Percentiles rank a stretch among this genome's conserved stretches.
These are phyloP conservation scores for Haliclona indistincta DNA, from an alignment of 37 sponge, comb jelly and placozoan species.

Conservation along the genomic window DNA sequence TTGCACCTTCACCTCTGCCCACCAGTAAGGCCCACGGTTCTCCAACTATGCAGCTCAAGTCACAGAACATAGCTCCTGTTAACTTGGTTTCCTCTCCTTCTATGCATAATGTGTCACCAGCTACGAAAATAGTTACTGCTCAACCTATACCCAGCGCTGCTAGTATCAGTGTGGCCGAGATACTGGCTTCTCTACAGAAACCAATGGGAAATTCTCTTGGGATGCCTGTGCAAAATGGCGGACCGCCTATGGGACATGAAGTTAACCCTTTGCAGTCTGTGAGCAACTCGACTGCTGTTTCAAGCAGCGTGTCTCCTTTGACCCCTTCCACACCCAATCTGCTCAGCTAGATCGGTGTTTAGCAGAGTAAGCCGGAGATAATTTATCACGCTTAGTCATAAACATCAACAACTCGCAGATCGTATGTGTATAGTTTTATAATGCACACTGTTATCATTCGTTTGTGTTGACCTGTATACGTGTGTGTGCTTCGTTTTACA, in stretches of 20 bases:
- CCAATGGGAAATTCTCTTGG: too few relatives aligned
- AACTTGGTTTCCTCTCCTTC: neutral
- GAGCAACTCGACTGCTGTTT: too few relatives aligned
- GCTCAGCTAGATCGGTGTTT: neutral
- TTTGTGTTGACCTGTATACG: neutral
- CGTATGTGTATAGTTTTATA: neutral
- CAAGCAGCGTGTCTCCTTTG: too few relatives aligned
- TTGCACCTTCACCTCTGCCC: neutral
- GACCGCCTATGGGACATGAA: too few relatives aligned
- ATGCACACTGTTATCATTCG: neutral
- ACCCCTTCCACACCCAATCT: neutral
- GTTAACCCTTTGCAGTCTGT: too few relatives aligned
- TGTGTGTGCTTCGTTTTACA: neutral
- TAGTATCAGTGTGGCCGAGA: neutral
- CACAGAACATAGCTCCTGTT: neutral
- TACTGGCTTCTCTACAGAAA: slow-evolving; percentile 1
- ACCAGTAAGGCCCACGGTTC: too few relatives aligned
- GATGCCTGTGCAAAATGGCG: too few relatives aligned
- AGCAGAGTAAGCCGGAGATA: neutral
- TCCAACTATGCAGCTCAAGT: neutral
- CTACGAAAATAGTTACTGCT: slow-evolving; percentile 54
- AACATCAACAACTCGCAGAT: neutral
- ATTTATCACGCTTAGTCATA: neutral
- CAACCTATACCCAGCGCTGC: slow-evolving; percentile 25
- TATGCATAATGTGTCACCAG: neutral